A percentile compares a stretch with the other conserved stretches of the same genome.
Conservation (phyloP, 2,113 vertebrate species). For the Embiotoca jacksoni region DNA sequence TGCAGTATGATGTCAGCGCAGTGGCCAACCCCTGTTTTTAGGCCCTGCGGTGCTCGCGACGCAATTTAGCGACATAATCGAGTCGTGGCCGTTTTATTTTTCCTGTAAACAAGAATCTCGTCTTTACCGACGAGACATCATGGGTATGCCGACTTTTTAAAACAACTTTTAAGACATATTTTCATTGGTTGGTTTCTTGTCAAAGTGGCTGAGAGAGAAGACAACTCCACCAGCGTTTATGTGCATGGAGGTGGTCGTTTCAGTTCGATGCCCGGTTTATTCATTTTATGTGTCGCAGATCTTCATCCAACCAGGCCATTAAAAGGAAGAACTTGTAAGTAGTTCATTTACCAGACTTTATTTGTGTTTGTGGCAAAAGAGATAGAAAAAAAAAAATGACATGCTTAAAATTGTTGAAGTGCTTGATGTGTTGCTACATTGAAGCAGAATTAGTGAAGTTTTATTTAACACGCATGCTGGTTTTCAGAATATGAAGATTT, state of each 20-base stretch:
- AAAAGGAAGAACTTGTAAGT: no score
- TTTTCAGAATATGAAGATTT: no score
- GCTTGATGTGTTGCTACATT: background rate
- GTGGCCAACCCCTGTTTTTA: background rate
- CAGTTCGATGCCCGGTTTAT: no score
- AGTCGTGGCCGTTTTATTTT: background rate
- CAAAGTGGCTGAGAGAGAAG: slow-evolving; percentile 3
- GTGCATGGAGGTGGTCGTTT: background rate
- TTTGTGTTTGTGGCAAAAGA: background rate
- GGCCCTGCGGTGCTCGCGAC: background rate
- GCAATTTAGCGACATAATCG: background rate
- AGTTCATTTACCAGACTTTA: background rate
- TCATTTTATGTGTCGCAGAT: background rate
- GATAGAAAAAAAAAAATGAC: background rate
- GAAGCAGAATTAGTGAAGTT: background rate
- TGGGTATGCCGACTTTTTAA: background rate
- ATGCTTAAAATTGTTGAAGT: background rate
- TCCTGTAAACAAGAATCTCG: background rate
- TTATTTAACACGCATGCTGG: no score
- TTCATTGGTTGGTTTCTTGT: slow-evolving; percentile 1
- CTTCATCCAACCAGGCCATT: no score
- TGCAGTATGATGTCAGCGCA: slow-evolving; percentile 20
- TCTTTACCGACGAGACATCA: background rate
- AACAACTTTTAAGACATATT: background rate
- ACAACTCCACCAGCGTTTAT: background rate